phyloP scores from a whole-genome alignment of 2,113 vertebrate species.

The Calidris pygmaea region DNA sequence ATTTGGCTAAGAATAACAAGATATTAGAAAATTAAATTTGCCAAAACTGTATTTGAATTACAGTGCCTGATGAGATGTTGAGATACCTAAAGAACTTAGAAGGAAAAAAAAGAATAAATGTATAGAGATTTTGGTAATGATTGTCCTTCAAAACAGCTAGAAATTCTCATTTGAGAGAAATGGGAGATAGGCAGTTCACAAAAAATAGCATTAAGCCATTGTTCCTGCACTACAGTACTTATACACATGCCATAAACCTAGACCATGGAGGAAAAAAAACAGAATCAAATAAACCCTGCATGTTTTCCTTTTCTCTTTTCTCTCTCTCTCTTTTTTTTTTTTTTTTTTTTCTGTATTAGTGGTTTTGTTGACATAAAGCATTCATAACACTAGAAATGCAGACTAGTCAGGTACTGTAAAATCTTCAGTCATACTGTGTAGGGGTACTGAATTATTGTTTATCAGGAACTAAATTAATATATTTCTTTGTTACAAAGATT shows the following conservation, averaged over 20 bases:
- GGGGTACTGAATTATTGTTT: not conserved
- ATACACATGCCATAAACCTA: not conserved
- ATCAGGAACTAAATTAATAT: not conserved
- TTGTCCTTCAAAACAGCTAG: not conserved
- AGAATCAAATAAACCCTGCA: not conserved
- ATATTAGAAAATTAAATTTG: constrained; percentile 23
- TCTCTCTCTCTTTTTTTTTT: too few species aligned
- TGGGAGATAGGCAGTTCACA: not conserved
- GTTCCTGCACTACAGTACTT: not conserved
- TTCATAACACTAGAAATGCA: not conserved
- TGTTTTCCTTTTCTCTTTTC: not conserved
- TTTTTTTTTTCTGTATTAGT: not conserved
- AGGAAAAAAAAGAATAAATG: not conserved
- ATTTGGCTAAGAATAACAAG: not conserved
- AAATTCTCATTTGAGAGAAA: not conserved
- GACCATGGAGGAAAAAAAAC: not conserved
- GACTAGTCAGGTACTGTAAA: not conserved
- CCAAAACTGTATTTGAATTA: constrained; percentile 8
- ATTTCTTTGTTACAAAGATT: not conserved
- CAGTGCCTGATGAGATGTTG: not conserved
- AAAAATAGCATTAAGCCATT: not conserved
- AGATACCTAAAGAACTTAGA: not conserved
- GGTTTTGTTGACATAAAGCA: not conserved
- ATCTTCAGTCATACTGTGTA: not conserved
- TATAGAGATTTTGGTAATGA: not conserved